These are phyloP conservation scores for Pedionomus torquatus DNA, from an alignment of 2,113 vertebrate species.

Conservation along the genomic window DNA sequence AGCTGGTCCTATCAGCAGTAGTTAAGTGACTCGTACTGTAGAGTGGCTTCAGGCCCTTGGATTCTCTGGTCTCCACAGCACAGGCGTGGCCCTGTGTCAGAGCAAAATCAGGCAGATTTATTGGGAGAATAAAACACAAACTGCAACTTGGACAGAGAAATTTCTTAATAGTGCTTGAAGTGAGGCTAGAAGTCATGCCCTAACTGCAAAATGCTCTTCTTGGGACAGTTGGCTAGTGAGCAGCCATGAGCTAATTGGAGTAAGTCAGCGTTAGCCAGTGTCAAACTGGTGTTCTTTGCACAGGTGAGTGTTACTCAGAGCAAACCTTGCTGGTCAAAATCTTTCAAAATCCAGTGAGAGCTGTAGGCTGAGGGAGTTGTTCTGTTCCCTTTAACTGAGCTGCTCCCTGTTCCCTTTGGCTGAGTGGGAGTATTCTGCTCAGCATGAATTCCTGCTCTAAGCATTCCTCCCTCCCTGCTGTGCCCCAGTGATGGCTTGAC, in stretches of 20 bases:
- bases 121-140: background rate
- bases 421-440: conserved; percentile 16
- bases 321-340: background rate
- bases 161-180: background rate
- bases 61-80: background rate
- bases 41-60: background rate
- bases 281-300: background rate
- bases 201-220: background rate
- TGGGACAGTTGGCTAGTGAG: rapidly evolving
- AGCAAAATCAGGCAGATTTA: background rate
- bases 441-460: background rate
- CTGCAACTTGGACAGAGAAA: background rate
- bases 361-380: background rate
- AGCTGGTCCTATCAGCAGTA: background rate
- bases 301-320: background rate
- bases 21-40: background rate
- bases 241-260: background rate
- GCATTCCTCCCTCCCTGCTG: background rate
- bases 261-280: background rate
- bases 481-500: background rate
- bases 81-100: background rate
- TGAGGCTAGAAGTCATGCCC: background rate
- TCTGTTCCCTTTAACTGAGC: background rate
- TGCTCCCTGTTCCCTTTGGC: background rate
- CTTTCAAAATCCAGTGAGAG: background rate